Conservation (phyloP, 2,888 invertebrate genomes). For the Heliconius erato region DNA sequence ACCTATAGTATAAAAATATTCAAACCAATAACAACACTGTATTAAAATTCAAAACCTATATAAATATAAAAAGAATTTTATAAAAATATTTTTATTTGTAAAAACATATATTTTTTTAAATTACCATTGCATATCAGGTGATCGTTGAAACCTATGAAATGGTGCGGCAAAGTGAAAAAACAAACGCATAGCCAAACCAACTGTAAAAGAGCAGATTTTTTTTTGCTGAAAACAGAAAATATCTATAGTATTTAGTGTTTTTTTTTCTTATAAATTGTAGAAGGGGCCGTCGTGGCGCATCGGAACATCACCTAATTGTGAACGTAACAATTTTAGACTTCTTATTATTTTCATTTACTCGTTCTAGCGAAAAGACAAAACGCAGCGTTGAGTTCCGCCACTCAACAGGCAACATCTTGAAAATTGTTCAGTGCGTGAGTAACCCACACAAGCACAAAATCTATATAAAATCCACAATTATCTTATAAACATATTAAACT, state of each 20-base stretch:
- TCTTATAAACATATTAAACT: background rate
- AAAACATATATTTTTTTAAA: slow-evolving; percentile 39
- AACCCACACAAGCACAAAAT: no score
- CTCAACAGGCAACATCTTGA: no score
- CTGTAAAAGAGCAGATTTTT: slow-evolving; percentile 63
- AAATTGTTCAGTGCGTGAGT: no score
- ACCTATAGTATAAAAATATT: background rate
- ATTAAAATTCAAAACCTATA: slow-evolving; percentile 38
- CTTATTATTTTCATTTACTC: no score
- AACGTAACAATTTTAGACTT: no score
- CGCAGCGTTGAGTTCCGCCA: no score
- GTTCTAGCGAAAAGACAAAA: no score
- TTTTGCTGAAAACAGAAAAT: no score
- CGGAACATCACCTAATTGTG: no score
- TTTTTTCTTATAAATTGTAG: background rate
- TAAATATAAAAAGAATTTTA: slow-evolving; percentile 41
- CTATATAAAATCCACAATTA: no score
- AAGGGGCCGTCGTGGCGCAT: no score
- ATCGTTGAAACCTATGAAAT: slow-evolving; percentile 67
- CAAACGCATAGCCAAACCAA: slow-evolving; percentile 70
- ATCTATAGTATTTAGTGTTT: no score
- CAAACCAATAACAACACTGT: slow-evolving; percentile 4
- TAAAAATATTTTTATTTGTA: slow-evolving; percentile 36
- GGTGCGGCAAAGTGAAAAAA: slow-evolving; percentile 65
- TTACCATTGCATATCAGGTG: slow-evolving; percentile 60